These are phyloP conservation scores for Drosophila vallismaia DNA, from an alignment of 2,888 invertebrate species.

Conservation along the genomic window DNA sequence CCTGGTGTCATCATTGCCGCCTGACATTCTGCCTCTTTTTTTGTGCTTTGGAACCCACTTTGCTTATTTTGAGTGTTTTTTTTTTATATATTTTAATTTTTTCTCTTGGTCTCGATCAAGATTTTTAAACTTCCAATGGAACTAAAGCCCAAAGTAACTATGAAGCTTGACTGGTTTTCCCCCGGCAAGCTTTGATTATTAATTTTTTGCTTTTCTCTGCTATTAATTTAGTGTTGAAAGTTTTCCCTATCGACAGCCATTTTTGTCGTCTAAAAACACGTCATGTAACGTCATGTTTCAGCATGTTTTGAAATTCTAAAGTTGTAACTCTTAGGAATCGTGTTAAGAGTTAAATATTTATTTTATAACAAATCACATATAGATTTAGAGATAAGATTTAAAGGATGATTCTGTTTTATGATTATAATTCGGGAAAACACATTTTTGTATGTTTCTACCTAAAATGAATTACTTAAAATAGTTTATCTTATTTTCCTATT, in stretches of 20 bases:
- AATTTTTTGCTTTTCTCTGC: too few species aligned
- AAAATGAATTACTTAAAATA: not conserved
- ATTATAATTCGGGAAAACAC: not conserved
- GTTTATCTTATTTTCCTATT: not conserved
- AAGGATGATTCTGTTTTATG: not conserved
- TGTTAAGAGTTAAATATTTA: not conserved
- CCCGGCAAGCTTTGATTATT: not conserved
- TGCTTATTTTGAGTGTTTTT: not conserved
- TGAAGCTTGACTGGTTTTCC: not conserved
- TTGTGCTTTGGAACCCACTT: conserved; percentile 4
- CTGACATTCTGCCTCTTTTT: conserved; percentile 59
- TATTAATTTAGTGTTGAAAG: too few species aligned
- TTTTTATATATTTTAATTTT: not conserved
- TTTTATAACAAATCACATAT: not conserved
- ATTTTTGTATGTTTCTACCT: not conserved
- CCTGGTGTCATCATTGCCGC: conserved; percentile 50
- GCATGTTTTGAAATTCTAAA: not conserved
- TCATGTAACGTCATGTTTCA: not conserved
- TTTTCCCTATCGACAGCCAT: not conserved
- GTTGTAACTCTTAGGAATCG: not conserved
- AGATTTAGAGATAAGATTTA: not conserved
- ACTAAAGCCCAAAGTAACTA: not conserved
- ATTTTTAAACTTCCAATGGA: not conserved
- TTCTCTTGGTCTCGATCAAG: conserved; percentile 1
- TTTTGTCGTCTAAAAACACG: not conserved